phyloP scores from a whole-genome alignment of 2,797 vertebrate genomes.

The Sebastes matsubarae region DNA sequence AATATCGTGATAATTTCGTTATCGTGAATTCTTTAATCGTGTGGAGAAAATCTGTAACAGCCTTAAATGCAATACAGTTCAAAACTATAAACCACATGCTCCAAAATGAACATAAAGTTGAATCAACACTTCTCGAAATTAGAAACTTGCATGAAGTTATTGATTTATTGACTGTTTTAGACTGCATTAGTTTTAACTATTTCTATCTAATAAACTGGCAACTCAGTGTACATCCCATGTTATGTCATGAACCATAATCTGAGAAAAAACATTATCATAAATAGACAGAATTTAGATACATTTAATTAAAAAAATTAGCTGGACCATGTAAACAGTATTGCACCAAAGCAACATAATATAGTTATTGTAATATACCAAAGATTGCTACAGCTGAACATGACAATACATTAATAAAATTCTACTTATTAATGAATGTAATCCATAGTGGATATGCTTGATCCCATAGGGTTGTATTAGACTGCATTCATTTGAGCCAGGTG shows the following conservation, averaged over 20 bases:
- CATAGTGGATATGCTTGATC: neutral
- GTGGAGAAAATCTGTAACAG: too few species aligned
- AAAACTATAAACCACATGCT: neutral
- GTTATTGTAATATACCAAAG: neutral
- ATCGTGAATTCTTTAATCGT: too few species aligned
- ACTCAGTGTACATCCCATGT: neutral
- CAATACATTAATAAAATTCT: neutral
- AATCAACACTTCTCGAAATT: neutral
- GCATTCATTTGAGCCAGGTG: neutral
- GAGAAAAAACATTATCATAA: neutral
- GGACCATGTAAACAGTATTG: neutral
- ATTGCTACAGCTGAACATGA: neutral
- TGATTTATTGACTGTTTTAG: neutral
- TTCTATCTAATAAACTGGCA: neutral
- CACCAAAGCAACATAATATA: neutral
- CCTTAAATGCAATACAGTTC: neutral
- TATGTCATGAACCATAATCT: neutral
- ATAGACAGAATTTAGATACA: neutral
- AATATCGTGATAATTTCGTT: too few species aligned
- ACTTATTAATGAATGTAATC: neutral
- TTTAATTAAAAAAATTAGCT: neutral
- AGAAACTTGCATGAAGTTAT: neutral
- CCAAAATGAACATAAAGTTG: neutral
- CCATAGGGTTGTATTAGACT: neutral
- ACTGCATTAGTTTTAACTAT: too few species aligned